Evolutionary conservation across 2,113 vertebrate species (phyloP).

Genomic region (Felis chaus): DNA sequence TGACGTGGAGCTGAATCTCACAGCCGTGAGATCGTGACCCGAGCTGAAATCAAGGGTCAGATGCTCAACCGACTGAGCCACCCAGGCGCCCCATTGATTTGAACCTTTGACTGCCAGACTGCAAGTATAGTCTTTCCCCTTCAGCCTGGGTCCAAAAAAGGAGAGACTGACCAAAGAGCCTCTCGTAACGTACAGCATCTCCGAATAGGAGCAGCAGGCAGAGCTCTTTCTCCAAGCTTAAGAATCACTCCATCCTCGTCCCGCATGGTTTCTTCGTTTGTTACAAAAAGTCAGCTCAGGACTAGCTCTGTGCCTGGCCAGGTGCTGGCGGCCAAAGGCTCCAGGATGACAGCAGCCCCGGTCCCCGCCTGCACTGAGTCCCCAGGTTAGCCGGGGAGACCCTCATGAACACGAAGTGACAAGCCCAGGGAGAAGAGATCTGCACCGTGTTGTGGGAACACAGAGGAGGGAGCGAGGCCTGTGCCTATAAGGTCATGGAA

Average conservation of each 20-base stretch:
- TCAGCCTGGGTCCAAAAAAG: not conserved
- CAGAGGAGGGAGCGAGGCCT: not conserved
- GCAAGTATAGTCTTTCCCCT: not conserved
- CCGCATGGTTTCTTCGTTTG: not conserved
- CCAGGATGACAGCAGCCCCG: not conserved
- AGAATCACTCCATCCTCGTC: not conserved
- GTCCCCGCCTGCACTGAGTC: rapidly evolving
- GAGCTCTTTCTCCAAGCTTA: not conserved
- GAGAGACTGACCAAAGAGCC: not conserved
- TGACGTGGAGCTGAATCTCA: too few relatives aligned
- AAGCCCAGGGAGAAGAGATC: not conserved
- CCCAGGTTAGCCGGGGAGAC: not conserved
- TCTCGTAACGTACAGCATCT: not conserved
- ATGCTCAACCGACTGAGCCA: too few relatives aligned
- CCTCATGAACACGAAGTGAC: not conserved
- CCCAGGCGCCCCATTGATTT: not conserved
- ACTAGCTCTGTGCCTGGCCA: not conserved
- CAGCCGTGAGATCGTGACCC: too few relatives aligned
- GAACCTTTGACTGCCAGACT: not conserved
- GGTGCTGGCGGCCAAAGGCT: not conserved
- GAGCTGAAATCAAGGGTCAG: too few relatives aligned
- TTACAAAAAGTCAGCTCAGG: not conserved
- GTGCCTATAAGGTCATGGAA: not conserved
- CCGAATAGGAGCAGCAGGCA: rapidly evolving
- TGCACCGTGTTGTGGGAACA: rapidly evolving